Conservation (phyloP, 2,113 vertebrate genomes). For the Phylloscopus whistleri region DNA sequence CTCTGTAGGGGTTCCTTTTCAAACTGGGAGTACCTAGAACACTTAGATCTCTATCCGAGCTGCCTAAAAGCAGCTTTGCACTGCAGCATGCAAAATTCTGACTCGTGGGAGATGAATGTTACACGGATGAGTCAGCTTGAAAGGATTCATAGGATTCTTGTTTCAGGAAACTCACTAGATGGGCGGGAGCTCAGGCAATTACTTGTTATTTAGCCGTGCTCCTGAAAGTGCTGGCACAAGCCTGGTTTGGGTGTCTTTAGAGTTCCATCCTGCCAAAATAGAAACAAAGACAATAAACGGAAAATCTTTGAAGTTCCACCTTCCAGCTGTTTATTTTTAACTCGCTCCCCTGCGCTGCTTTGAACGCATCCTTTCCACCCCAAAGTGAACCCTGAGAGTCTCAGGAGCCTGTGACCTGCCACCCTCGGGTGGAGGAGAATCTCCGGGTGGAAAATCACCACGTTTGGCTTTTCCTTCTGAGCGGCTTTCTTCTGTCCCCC, state of each 20-base stretch:
- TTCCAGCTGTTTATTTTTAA: constrained; percentile 48
- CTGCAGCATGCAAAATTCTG: not conserved
- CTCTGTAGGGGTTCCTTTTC: not conserved
- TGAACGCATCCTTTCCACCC: not conserved
- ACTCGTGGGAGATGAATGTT: not conserved
- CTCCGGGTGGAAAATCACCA: not conserved
- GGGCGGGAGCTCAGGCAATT: not conserved
- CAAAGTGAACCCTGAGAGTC: not conserved
- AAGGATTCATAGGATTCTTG: not conserved
- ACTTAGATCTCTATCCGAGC: not conserved
- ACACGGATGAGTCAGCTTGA: not conserved
- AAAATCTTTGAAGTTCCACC: constrained; percentile 37
- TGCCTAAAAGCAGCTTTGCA: not conserved
- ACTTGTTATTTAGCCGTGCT: not conserved
- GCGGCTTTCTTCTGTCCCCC: not conserved
- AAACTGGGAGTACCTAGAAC: not conserved
- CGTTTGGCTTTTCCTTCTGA: not conserved
- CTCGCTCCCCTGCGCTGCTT: not conserved
- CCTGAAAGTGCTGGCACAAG: not conserved
- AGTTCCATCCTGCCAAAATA: constrained; percentile 2
- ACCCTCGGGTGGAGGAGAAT: not conserved
- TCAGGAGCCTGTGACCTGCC: not conserved
- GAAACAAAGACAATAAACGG: constrained; percentile 27
- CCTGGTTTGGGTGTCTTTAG: not conserved
- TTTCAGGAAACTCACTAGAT: not conserved